These are phyloP conservation scores for Thunnus thynnus DNA, from an alignment of 2,113 vertebrate genomes.

Conservation along the genomic window DNA sequence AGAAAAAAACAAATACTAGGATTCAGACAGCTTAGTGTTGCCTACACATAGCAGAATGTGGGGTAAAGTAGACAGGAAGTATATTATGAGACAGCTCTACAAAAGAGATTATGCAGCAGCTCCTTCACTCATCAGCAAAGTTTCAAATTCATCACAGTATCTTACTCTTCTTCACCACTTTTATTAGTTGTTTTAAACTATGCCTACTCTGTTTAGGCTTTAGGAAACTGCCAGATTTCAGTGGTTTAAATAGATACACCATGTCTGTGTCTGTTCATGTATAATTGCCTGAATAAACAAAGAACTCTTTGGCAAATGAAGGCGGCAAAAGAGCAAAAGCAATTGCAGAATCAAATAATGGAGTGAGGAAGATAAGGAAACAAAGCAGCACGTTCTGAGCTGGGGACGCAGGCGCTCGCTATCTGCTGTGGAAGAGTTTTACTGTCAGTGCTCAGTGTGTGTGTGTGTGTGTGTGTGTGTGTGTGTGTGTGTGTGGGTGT, in stretches of 20 bases:
- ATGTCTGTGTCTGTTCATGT: not conserved
- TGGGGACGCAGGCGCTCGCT: not conserved
- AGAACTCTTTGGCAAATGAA: conserved; percentile 9
- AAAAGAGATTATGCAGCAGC: not conserved
- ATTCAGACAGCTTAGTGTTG: not conserved
- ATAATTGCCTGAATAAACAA: conserved; percentile 22
- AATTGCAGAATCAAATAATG: conserved; percentile 44
- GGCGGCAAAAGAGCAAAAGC: conserved; percentile 26
- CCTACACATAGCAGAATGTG: not conserved
- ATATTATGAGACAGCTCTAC: not conserved
- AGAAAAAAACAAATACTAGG: not conserved
- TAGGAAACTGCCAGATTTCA: not conserved
- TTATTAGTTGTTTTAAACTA: not conserved
- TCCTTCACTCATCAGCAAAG: not conserved
- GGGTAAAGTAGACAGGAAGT: not conserved
- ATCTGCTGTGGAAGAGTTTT: conserved; percentile 9
- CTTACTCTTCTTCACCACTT: not conserved
- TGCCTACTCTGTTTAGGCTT: not conserved
- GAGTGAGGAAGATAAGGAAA: conserved; percentile 21
- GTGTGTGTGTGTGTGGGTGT: not conserved
- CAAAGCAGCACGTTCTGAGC: not conserved
- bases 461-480: not conserved
- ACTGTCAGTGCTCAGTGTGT: not conserved
- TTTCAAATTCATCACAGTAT: not conserved
- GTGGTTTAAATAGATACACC: not conserved